phyloP scores from a whole-genome alignment of 2,888 invertebrate genomes.

The Dynastes grantii region DNA sequence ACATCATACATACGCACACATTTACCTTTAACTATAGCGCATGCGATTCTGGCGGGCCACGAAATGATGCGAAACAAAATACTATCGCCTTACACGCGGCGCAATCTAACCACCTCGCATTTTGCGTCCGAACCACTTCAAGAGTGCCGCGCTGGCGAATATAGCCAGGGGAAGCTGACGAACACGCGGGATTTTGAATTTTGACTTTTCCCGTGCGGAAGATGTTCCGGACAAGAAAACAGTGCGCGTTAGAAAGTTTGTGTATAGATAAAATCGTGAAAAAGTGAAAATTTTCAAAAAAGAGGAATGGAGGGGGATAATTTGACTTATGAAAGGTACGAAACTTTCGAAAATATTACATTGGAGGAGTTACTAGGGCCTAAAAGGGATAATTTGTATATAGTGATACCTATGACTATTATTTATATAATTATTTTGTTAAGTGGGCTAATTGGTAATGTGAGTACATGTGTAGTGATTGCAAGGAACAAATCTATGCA shows the following conservation, averaged over 20 bases:
- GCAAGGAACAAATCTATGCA: slow-evolving; percentile 90
- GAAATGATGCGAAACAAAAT: no score
- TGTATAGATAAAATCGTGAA: not conserved
- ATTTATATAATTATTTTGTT: slow-evolving; percentile 84
- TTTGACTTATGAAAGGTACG: not conserved
- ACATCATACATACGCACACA: no score
- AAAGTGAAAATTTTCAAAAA: not conserved
- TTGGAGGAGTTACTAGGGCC: slow-evolving; percentile 56
- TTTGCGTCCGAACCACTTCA: no score
- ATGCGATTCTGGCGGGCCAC: no score
- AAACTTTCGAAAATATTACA: not conserved
- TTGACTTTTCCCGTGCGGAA: not conserved
- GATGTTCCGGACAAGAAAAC: no score
- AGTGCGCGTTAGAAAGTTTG: no score
- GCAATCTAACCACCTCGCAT: no score
- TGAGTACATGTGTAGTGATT: slow-evolving; percentile 91
- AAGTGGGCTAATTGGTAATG: slow-evolving; percentile 86
- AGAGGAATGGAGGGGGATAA: not conserved
- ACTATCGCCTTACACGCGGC: no score
- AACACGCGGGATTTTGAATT: not conserved
- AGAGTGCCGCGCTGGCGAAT: no score
- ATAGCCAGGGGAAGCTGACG: not conserved
- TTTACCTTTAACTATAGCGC: no score
- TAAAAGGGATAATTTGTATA: slow-evolving; percentile 73
- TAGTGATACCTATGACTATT: slow-evolving; percentile 83